These are phyloP conservation scores for Tolypeutes matacus DNA, from an alignment of 2,797 vertebrate genomes.

Conservation along the genomic window DNA sequence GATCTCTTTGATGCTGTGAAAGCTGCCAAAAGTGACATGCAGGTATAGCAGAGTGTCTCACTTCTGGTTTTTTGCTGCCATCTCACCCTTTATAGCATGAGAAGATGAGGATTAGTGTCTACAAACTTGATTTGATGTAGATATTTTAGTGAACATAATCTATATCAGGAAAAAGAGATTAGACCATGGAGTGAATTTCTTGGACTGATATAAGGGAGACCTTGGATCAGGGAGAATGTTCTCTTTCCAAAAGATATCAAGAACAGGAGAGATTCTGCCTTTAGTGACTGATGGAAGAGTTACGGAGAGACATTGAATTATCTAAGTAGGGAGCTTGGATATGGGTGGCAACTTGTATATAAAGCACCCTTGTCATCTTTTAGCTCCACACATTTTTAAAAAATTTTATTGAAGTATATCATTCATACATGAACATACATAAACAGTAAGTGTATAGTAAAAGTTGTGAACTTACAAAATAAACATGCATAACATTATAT, in stretches of 20 bases:
- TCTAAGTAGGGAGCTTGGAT: not conserved
- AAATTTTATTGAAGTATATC: not conserved
- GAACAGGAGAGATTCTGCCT: not conserved
- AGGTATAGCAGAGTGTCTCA: slow-evolving; percentile 87
- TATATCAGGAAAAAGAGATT: not conserved
- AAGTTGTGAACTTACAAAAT: no score
- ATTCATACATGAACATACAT: no score
- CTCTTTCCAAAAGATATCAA: slow-evolving; percentile 33
- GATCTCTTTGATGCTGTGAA: slow-evolving; percentile 91
- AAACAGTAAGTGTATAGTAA: no score
- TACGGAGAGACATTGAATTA: not conserved
- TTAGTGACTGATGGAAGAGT: not conserved
- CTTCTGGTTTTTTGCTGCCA: slow-evolving; percentile 21
- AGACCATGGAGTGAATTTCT: not conserved
- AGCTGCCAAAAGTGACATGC: slow-evolving; percentile 90
- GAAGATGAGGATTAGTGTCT: slow-evolving; percentile 33
- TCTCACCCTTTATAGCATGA: not conserved
- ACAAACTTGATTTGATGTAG: slow-evolving; percentile 27
- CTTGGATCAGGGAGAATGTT: not conserved
- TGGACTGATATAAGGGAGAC: not conserved
- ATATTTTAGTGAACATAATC: slow-evolving; percentile 28
- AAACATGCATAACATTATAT: no score
- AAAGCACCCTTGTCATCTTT: not conserved
- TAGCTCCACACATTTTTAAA: not conserved
- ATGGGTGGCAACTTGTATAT: not conserved